These are phyloP conservation scores for Phyllostomus discolor DNA, from an alignment of 2,113 vertebrate genomes.

Conservation along the genomic window DNA sequence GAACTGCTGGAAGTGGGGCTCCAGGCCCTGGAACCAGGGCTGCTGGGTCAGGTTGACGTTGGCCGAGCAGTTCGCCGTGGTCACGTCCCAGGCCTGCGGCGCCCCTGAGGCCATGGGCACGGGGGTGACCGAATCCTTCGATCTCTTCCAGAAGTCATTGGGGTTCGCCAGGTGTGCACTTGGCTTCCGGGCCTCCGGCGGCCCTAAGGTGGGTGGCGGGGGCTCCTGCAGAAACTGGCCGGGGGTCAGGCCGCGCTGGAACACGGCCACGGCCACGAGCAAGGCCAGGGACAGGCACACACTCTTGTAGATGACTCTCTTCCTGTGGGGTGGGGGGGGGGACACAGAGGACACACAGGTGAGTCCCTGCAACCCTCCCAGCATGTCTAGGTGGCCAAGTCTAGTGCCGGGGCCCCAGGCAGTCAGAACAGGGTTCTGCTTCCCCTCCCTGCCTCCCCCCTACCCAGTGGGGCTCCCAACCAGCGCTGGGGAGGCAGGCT, in stretches of 20 bases:
- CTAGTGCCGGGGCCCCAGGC: not conserved
- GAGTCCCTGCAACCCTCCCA: not conserved
- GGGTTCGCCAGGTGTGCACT: not conserved
- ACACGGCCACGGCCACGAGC: constrained; percentile 83
- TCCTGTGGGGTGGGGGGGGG: constrained; percentile 74
- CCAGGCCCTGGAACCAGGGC: constrained; percentile 88
- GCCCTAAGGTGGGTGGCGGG: not conserved
- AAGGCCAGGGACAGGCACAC: constrained; percentile 85
- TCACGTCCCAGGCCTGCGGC: constrained; percentile 85
- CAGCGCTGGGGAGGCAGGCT: not conserved
- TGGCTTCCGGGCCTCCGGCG: constrained; percentile 64
- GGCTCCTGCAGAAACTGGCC: constrained; percentile 79
- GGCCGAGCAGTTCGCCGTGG: constrained; percentile 87
- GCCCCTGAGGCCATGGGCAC: not conserved
- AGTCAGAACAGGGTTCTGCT: not conserved
- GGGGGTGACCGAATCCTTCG: constrained; percentile 25
- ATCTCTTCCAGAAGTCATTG: constrained; percentile 86
- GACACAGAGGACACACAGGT: not conserved
- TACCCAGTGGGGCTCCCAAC: no score
- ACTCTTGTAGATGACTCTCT: constrained; percentile 87
- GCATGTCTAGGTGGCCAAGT: not conserved
- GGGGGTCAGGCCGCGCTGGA: constrained; percentile 84
- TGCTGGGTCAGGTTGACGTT: constrained; percentile 87
- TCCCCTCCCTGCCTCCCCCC: not conserved
- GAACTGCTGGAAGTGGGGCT: constrained; percentile 91